phyloP scores from a whole-genome alignment of 2,888 invertebrate species.

The Oscheius sp. region DNA sequence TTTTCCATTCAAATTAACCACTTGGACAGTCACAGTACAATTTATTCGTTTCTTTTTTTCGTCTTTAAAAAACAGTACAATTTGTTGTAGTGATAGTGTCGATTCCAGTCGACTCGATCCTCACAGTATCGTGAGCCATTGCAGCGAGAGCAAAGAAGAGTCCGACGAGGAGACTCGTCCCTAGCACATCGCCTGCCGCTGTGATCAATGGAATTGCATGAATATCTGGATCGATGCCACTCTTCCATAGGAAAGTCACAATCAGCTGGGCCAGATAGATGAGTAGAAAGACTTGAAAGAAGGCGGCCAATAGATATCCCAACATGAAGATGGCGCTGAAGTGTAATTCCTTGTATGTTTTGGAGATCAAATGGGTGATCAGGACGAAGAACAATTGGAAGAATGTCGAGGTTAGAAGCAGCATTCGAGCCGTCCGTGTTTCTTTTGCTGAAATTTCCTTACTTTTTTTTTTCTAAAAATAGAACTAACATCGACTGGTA shows the following conservation, averaged over 20 bases:
- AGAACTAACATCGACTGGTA: background rate
- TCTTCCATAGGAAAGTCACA: slow-evolving; percentile 37
- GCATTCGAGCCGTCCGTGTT: slow-evolving; percentile 15
- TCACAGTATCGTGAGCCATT: no score
- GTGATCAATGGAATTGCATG: slow-evolving; percentile 52
- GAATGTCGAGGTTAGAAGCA: slow-evolving; percentile 16
- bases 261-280: slow-evolving; percentile 43
- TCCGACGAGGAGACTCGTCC: slow-evolving; percentile 36
- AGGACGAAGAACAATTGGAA: slow-evolving; percentile 26
- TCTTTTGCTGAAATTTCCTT: slow-evolving; percentile 23
- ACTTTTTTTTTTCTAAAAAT: background rate
- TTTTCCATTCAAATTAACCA: no score
- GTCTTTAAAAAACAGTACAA: no score
- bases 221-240: slow-evolving; percentile 44
- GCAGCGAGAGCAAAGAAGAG: no score
- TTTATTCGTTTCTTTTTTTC: no score
- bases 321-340: background rate
- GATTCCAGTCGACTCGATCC: no score
- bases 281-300: slow-evolving; percentile 34
- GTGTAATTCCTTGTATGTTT: background rate
- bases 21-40: no score
- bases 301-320: slow-evolving; percentile 18
- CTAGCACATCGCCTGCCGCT: slow-evolving; percentile 45
- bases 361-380: slow-evolving; percentile 5
- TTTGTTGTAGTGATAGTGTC: no score